Percentiles rank a stretch among this genome's conserved stretches.
These are phyloP conservation scores for Smittia aterrima DNA, from an alignment of 2,888 invertebrate genomes.

Conservation along the genomic window DNA sequence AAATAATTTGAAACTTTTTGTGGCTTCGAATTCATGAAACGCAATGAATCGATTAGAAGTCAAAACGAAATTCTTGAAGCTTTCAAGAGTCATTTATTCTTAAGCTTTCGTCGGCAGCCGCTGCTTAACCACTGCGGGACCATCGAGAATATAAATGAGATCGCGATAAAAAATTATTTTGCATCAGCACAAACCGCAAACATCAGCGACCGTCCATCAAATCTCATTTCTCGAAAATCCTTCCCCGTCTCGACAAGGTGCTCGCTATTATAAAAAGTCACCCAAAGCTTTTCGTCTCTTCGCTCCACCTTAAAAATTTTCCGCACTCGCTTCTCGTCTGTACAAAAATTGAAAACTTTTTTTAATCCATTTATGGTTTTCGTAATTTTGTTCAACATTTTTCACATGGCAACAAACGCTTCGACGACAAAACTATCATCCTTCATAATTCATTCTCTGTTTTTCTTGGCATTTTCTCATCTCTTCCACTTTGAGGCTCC, in stretches of 20 bases:
- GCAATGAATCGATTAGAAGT: no score
- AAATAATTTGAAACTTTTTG: no score
- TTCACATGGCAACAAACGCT: slow-evolving; percentile 15
- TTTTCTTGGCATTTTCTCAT: slow-evolving; percentile 30
- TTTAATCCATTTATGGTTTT: slow-evolving; percentile 33
- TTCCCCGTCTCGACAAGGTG: neutral
- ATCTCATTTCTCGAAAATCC: neutral
- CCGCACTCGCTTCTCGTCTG: neutral
- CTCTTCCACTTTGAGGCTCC: neutral
- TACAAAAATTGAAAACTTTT: slow-evolving; percentile 23
- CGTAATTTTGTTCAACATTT: slow-evolving; percentile 27
- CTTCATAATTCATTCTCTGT: slow-evolving; percentile 25
- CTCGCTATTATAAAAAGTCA: no score
- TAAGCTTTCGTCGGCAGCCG: no score
- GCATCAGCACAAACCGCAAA: no score
- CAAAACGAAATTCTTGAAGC: no score
- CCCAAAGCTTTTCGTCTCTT: neutral
- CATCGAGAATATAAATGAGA: no score
- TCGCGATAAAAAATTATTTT: no score
- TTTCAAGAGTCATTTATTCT: no score
- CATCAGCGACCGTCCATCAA: no score
- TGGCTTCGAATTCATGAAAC: no score
- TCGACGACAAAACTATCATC: slow-evolving; percentile 34
- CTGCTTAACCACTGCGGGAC: no score
- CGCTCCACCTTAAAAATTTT: slow-evolving; percentile 15